Percentiles rank a stretch among this genome's conserved stretches.
These are phyloP conservation scores for Andrena cerasifolii DNA, from an alignment of 1,140 invertebrate genomes.

Conservation along the genomic window DNA sequence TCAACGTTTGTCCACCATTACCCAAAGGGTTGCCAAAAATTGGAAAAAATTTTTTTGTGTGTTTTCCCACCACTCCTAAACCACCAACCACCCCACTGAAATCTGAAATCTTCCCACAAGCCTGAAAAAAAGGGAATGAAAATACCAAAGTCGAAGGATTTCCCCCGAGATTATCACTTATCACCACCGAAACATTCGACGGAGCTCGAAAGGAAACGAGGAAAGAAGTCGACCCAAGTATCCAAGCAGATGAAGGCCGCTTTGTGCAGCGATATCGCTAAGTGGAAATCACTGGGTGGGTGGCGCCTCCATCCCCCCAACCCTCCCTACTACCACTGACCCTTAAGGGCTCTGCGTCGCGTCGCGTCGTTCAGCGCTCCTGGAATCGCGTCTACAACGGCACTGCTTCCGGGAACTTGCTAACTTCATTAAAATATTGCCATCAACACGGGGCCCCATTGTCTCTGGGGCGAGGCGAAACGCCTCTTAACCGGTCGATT, in stretches of 20 bases:
- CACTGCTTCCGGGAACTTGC: conserved; percentile 69
- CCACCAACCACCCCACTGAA: too few relatives aligned
- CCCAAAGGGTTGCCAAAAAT: too few relatives aligned
- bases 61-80: too few relatives aligned
- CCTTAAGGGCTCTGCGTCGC: conserved; percentile 46
- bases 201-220: conserved; percentile 20
- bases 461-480: conserved; percentile 41
- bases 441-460: conserved; percentile 64
- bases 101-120: too few relatives aligned
- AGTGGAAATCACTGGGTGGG: conserved; percentile 80
- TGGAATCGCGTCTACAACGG: conserved; percentile 63
- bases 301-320: conserved; percentile 75
- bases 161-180: conserved; percentile 28
- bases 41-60: too few relatives aligned
- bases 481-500: conserved; percentile 26
- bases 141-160: conserved; percentile 17
- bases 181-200: too few relatives aligned
- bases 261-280: conserved; percentile 80
- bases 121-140: too few relatives aligned
- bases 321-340: too few relatives aligned
- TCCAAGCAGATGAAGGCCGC: conserved; percentile 77
- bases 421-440: conserved; percentile 76
- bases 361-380: conserved; percentile 66
- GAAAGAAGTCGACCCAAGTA: conserved; percentile 20
- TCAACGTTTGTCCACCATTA: too few relatives aligned